A percentile compares a stretch with the other conserved stretches of the same genome.
Evolutionary conservation across 2,113 vertebrate genomes (phyloP).

Genomic region (Oncorhynchus keta): DNA sequence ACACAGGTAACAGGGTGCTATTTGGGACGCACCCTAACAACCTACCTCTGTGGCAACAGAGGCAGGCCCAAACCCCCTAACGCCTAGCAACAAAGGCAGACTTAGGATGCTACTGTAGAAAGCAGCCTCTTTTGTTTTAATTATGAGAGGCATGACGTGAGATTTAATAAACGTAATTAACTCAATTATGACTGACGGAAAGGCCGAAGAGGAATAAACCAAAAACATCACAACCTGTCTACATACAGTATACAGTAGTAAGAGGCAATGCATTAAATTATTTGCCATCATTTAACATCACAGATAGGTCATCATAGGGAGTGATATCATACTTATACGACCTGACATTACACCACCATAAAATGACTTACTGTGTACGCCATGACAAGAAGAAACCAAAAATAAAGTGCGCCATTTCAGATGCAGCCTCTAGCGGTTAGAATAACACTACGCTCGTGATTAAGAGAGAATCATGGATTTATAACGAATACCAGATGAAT

Average conservation of each 20-base stretch:
- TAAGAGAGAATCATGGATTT: neutral
- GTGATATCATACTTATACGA: constrained; percentile 18
- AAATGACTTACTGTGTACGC: constrained; percentile 50
- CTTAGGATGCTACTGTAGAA: constrained; percentile 15
- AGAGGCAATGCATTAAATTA: too few species aligned
- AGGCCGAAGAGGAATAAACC: constrained; percentile 40
- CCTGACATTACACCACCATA: constrained; percentile 33
- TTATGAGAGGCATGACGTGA: constrained; percentile 51
- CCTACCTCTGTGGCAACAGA: constrained; percentile 34
- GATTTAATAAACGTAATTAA: constrained; percentile 55
- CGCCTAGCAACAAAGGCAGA: constrained; percentile 43
- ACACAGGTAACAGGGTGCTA: too few species aligned
- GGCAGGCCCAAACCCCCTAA: constrained; percentile 24
- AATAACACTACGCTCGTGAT: neutral
- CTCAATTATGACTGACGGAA: constrained; percentile 32
- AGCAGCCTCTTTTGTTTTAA: constrained; percentile 58
- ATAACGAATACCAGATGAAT: neutral
- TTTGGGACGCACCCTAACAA: too few species aligned
- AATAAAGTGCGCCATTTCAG: neutral
- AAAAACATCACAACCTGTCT: constrained; percentile 16
- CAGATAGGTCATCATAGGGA: neutral
- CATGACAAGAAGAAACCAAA: neutral
- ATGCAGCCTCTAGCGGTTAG: neutral
- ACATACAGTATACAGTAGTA: constrained; percentile 21
- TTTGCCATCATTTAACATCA: neutral